Evolutionary conservation across 2,888 invertebrate genomes (phyloP).

Genomic region (Caenorhabditis sp.): DNA sequence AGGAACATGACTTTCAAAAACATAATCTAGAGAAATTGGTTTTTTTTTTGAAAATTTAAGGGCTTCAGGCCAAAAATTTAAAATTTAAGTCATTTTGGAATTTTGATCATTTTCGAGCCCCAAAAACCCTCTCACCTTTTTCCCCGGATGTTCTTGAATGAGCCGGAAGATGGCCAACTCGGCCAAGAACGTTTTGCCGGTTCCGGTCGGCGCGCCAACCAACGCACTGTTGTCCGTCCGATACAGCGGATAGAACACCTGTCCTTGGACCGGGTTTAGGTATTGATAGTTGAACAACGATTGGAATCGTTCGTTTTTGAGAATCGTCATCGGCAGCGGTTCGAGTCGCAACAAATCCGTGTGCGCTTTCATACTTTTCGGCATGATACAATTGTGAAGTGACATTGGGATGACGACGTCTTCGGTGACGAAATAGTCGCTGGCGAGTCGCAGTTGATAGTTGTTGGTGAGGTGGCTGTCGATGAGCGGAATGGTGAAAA

Average conservation of each 20-base stretch:
- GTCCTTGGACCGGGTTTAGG: conserved; percentile 86
- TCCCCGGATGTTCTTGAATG: conserved; percentile 58
- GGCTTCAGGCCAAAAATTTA: too few species aligned
- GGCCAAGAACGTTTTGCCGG: conserved; percentile 97
- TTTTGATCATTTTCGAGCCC: too few species aligned
- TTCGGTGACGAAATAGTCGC: conserved; percentile 78
- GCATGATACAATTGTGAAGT: conserved; percentile 87
- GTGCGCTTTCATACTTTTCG: conserved; percentile 88
- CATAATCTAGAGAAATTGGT: too few species aligned
- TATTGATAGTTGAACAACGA: conserved; percentile 87
- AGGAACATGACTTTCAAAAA: too few species aligned
- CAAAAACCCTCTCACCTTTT: conserved; percentile 59
- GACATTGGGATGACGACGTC: conserved; percentile 74
- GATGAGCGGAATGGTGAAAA: conserved; percentile 92
- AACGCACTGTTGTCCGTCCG: conserved; percentile 91
- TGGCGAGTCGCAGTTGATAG: conserved; percentile 77
- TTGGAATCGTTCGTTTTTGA: conserved; percentile 82
- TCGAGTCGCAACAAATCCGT: conserved; percentile 91
- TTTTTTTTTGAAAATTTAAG: too few species aligned
- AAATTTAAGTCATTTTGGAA: background rate
- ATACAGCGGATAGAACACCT: conserved; percentile 94
- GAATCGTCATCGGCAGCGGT: conserved; percentile 85
- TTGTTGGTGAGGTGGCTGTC: conserved; percentile 87
- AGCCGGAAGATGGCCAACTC: conserved; percentile 88
- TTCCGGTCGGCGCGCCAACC: conserved; percentile 93